A percentile compares a stretch with the other conserved stretches of the same genome.
These are phyloP conservation scores for Manis crassicaudata DNA, from an alignment of 2,797 vertebrate species.

Conservation along the genomic window DNA sequence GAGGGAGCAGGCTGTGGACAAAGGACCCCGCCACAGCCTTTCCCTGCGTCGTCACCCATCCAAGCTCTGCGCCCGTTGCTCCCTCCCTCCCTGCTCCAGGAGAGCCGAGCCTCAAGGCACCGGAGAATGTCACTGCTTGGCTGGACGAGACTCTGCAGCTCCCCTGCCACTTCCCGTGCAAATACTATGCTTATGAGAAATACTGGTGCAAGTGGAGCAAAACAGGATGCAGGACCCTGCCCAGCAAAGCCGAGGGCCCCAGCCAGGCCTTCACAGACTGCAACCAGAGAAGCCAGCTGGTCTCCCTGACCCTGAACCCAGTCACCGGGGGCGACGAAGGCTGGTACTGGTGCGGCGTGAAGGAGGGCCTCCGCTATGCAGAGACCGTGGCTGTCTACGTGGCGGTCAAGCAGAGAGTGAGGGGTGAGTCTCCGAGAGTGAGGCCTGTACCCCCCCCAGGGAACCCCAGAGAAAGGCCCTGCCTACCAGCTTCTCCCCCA, in stretches of 20 bases:
- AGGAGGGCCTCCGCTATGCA: not conserved
- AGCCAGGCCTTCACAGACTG: slow-evolving; percentile 9
- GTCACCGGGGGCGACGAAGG: slow-evolving; percentile 67
- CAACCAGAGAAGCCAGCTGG: accelerated
- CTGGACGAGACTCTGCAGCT: slow-evolving; percentile 57
- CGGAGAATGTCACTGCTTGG: accelerated
- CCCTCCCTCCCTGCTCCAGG: slow-evolving; percentile 67
- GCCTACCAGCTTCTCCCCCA: not conserved
- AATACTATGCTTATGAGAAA: slow-evolving; percentile 80
- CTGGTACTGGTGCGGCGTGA: slow-evolving; percentile 89
- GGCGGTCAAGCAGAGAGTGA: not conserved
- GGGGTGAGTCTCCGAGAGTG: slow-evolving; percentile 76
- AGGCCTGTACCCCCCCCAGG: not conserved
- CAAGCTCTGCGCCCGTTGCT: not conserved
- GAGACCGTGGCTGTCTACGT: slow-evolving; percentile 80
- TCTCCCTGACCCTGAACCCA: slow-evolving; percentile 68
- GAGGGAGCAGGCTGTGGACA: not conserved
- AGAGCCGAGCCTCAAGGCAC: slow-evolving; percentile 63
- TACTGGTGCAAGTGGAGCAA: slow-evolving; percentile 87
- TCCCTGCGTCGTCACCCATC: not conserved
- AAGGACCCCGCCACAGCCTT: not conserved
- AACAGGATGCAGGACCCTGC: slow-evolving; percentile 49
- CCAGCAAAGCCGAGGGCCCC: not conserved
- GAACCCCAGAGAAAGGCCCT: not conserved
- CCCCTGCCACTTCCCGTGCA: slow-evolving; percentile 82